Conservation (phyloP, 2,797 vertebrate genomes). For the Meriones psammophilus region DNA sequence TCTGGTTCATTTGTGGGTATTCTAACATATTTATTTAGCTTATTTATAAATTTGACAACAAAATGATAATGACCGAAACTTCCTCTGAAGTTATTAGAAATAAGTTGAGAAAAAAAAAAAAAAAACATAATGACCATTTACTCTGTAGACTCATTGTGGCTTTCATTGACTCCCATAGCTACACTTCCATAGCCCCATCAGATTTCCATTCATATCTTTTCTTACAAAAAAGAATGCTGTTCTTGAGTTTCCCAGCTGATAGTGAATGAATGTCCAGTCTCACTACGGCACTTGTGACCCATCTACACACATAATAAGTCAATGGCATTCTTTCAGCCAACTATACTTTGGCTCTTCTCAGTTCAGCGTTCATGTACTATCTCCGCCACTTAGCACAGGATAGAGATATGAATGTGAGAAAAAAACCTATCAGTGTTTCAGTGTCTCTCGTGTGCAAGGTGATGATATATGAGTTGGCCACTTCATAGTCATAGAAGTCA, state of each 20-base stretch:
- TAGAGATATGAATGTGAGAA: background rate
- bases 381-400: background rate
- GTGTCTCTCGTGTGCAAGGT: background rate
- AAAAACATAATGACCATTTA: background rate
- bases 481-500: slow-evolving; percentile 15
- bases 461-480: background rate
- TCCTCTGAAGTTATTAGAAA: background rate
- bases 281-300: background rate
- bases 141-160: background rate
- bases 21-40: slow-evolving; percentile 40
- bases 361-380: background rate
- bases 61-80: background rate
- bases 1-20: background rate
- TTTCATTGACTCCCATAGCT: background rate
- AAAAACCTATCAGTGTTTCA: background rate
- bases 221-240: background rate
- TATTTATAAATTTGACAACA: slow-evolving; percentile 30
- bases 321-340: background rate
- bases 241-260: background rate
- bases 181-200: background rate
- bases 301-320: background rate
- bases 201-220: slow-evolving; percentile 35
- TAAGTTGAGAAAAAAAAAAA: background rate
- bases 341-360: background rate
- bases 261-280: background rate